Base-by-base conservation (phyloP, 2,797 vertebrate genomes). In the Capromys pilorides region DNA sequence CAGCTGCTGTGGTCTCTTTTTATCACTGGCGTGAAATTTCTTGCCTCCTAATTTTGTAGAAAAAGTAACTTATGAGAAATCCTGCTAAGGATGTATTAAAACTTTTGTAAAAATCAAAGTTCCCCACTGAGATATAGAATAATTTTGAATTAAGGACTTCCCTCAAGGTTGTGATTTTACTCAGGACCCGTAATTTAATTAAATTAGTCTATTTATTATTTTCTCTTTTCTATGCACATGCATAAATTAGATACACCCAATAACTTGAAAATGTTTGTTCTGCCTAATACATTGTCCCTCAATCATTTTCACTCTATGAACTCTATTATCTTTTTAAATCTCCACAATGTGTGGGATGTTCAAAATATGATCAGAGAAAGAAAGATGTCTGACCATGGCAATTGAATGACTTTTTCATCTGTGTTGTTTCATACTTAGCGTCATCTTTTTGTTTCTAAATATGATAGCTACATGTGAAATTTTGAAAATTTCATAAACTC, bases 401-500 rank as follows among this genome's bases (percentile, higher is more conserved):
- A 39, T 36, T 69, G 10, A 93, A 7, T 64, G 36, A 49, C 41
- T 41, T n/a, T 18, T 13, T 11, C 22, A 33, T n/a, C 10, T 62
- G 2, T 80, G 71, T 57, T 86, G 5, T 51, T 88, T 57, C 45
- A 67, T 59, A 61, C 2, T 71, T 51, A 54, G 3, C 31, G 78
- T 41, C 39, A 6, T 81, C 49, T 79, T 82, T 64, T 10, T 39
- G 6, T 86, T 85, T 87, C 59, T 69, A 22, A 86, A 79, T 57
- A 9, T 24, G 10, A 1, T 93, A 11, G 4, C 18, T 90, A 19
- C 24, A 57, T 11, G 8, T 33, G 13, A 81, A 75, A 84, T 64
- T 82, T 83, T 93, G 10, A 87, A 96, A 67, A 73, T 22, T 28
- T 57, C 24, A 86, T 69, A n/a, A 93, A 88, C 41, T 69, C 8